Evolutionary conservation across 2,113 vertebrate species (phyloP), one percentile per base, ranked within the genome.

Genomic region (Cynopterus brachyotis): DNA sequence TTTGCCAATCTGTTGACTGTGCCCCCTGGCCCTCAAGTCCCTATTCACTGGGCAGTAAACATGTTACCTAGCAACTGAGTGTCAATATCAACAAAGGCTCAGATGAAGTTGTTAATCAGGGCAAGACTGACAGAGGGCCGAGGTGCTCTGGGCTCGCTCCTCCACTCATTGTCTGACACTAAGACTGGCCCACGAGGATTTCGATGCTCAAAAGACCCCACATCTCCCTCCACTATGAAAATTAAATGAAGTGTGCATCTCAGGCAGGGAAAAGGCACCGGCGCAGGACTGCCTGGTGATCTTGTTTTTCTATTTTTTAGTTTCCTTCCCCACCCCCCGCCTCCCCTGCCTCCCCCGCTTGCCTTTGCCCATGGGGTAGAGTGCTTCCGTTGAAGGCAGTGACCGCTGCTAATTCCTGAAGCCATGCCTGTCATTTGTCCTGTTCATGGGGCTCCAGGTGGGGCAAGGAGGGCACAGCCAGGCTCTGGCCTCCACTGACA

Each of bases 1-100:
- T 99, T 99, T 99, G 98, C 98, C 98, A 98, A 99, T 99, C 98
- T 98, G 98, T 98, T 99, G 98, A 98, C 98, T 98, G 98, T 98
- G 98, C 98, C 97, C 98, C 98, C 98, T 96, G 98, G 98, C 98
- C 98, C 98, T 98, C 95, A 88, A 98, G 98, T 89, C 97, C 97
- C 98, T 99, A 98, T 99, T 98, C 98, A 99, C 96, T 98, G 98
- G 98, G 97, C 93, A 82, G 98, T 98, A 98, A 99, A 99, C 98
- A 98, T 87, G 98, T 98, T 98, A 97, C 98, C 98, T 98, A 99
- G 98, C 98, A 99, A 99, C 99, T 70, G 91, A 98, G 97, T 98
- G 98, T 99, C 99, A 99, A 99, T 98, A 99, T 99, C 98, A 99
- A 99, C 98, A 99, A 98, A 98, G 97, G 98, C 97, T 97, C 55